phyloP scores from a whole-genome alignment of 2,797 vertebrate genomes.

The Danio albolineatus region DNA sequence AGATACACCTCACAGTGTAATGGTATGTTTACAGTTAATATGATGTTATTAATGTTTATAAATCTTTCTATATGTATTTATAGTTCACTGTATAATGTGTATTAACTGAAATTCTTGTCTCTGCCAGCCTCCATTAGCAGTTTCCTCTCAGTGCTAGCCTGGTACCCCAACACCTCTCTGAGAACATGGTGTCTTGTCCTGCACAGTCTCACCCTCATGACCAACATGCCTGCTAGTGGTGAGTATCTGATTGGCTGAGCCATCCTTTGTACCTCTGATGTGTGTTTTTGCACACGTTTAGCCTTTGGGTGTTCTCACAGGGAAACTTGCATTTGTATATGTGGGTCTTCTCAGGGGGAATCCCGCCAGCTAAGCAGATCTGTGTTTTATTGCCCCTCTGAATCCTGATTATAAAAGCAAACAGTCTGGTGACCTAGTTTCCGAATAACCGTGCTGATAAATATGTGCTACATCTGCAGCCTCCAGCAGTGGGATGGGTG shows the following conservation, averaged over 20 bases:
- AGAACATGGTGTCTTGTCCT: conserved; percentile 98
- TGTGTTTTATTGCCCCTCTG: background rate
- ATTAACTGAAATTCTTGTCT: conserved; percentile 13
- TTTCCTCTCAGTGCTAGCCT: conserved; percentile 94
- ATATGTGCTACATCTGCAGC: conserved; percentile 73
- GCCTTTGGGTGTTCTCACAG: background rate
- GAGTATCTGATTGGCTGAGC: conserved; percentile 70
- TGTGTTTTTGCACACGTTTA: no score
- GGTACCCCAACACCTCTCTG: conserved; percentile 96
- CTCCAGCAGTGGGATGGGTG: conserved; percentile 81
- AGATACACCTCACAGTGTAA: no score
- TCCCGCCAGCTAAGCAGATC: background rate
- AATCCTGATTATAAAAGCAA: conserved; percentile 21
- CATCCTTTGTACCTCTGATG: background rate
- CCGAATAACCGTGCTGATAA: background rate
- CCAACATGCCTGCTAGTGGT: conserved; percentile 94
- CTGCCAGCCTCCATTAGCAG: conserved; percentile 92
- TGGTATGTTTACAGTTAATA: no score
- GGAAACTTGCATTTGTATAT: background rate
- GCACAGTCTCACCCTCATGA: conserved; percentile 98
- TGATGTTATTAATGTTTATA: no score
- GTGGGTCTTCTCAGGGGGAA: background rate
- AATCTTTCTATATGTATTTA: background rate
- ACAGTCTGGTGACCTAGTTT: conserved; percentile 17
- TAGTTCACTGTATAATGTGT: background rate